Evolutionary conservation across 2,113 vertebrate genomes (phyloP).

Genomic region (Bothrops jararaca): DNA sequence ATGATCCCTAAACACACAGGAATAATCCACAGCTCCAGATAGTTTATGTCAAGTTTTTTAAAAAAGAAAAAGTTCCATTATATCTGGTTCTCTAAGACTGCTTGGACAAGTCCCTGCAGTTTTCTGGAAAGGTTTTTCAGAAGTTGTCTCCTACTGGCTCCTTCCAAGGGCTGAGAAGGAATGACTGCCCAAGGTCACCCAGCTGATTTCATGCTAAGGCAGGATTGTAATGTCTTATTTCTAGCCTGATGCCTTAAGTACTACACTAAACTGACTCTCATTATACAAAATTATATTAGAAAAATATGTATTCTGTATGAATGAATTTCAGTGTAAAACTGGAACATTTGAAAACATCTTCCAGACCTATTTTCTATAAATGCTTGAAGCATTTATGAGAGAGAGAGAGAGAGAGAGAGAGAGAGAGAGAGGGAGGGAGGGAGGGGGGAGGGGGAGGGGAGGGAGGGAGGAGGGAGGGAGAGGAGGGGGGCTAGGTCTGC

Average conservation of each 20-base stretch:
- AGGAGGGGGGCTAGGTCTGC: background rate
- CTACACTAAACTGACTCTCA: background rate
- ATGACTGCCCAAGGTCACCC: background rate
- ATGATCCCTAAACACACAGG: background rate
- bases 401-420: too few relatives aligned
- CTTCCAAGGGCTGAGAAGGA: background rate
- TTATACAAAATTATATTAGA: background rate
- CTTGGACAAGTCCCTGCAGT: too few relatives aligned
- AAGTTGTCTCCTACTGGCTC: too few relatives aligned
- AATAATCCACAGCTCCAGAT: background rate
- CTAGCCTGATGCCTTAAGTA: background rate
- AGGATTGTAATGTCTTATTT: background rate
- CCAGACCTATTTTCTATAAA: background rate
- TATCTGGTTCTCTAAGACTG: too few relatives aligned
- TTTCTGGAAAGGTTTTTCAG: too few relatives aligned
- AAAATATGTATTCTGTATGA: too few relatives aligned
- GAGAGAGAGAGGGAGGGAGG: too few relatives aligned
- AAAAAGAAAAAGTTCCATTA: too few relatives aligned
- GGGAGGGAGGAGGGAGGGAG: too few relatives aligned
- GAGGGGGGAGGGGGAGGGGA: too few relatives aligned
- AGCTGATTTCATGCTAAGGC: background rate
- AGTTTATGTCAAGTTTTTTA: background rate
- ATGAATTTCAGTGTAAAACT: too few relatives aligned
- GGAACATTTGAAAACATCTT: background rate
- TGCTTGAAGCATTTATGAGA: background rate